Base-by-base conservation (phyloP, 1,140 invertebrate species). In the Bombus pascuorum region DNA sequence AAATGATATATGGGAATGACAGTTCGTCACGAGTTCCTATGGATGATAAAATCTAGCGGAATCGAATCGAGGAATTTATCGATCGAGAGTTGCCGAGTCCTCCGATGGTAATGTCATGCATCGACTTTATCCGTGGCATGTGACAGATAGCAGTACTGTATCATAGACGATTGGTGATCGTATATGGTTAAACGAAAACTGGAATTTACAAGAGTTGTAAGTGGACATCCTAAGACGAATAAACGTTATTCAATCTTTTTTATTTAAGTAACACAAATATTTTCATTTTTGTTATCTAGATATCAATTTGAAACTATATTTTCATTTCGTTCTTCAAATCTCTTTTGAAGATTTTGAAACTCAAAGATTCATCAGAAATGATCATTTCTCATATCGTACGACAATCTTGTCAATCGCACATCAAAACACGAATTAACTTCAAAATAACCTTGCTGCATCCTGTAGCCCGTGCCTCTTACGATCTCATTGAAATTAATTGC, bases 71-170 rank as follows among this genome's bases (percentile, higher is more conserved):
- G 4, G 66, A 81, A 72, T 74, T 81, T 85, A 85, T 85, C 83
- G 83, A 85, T 81, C 70, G 83, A 22, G 57, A 6, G 10, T 3
- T 28, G 18, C 28, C 3, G 42, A 32, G 62, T 44, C 59, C 65
- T 25, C 70, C 78, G 71, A 81, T 74, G 78, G 78, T 85, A 85
- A 85, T 68, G 71, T 85, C 83, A 85, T 74, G 70, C 34, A 62
- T 42, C 28, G 59, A 85, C 83, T 74, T 85, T 85, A 85, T 62
- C 83, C n/a, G 15, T 62, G 0, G 47, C n/a, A 1, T 44, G 53
- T 44, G 76, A 47, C 53, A 25, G 6, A 10, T 18, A 39, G 4
- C 53, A 44, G 39, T 15, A 4, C 15, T 8, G 47, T 62, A 28
- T 62, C 25, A n/a, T 28, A 28, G 25, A n/a, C 25, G 8, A 59